These are phyloP conservation scores for Limanda limanda DNA, from an alignment of 2,113 vertebrate species.

Conservation along the genomic window DNA sequence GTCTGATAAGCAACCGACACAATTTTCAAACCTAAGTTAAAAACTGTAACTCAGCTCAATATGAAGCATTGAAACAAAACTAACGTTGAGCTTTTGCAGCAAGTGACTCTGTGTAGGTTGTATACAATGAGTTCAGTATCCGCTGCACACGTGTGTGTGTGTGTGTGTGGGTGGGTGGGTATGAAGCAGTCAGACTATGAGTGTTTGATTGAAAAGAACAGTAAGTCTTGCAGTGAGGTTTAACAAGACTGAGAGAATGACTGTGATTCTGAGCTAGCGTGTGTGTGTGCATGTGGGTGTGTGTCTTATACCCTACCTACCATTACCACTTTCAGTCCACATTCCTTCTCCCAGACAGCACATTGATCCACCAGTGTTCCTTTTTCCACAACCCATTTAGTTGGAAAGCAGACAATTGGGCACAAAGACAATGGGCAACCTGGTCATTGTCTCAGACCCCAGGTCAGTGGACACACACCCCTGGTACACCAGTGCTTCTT, in stretches of 20 bases:
- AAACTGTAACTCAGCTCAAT: too few species aligned
- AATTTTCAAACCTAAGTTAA: too few species aligned
- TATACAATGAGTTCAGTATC: too few species aligned
- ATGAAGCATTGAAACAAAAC: too few species aligned
- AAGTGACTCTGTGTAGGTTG: too few species aligned
- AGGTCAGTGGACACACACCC: conserved; percentile 13
- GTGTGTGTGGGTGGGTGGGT: conserved; percentile 17
- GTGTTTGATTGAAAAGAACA: conserved; percentile 56
- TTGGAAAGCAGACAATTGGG: conserved; percentile 45
- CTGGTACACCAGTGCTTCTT: not conserved
- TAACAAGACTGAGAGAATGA: conserved; percentile 24
- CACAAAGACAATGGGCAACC: conserved; percentile 25
- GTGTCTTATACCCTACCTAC: conserved; percentile 16
- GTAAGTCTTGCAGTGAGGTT: conserved; percentile 34
- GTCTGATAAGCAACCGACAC: too few species aligned
- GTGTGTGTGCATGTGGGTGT: conserved; percentile 8
- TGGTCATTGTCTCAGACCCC: not conserved
- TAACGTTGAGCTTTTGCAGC: too few species aligned
- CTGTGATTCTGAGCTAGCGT: not conserved
- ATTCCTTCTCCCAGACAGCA: conserved; percentile 34
- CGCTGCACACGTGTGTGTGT: conserved; percentile 4
- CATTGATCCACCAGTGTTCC: conserved; percentile 47
- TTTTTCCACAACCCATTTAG: conserved; percentile 41
- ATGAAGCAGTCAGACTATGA: conserved; percentile 45
- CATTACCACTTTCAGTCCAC: conserved; percentile 55